Conservation (phyloP, 2,113 vertebrate species). For the Lepidothrix coronata region DNA sequence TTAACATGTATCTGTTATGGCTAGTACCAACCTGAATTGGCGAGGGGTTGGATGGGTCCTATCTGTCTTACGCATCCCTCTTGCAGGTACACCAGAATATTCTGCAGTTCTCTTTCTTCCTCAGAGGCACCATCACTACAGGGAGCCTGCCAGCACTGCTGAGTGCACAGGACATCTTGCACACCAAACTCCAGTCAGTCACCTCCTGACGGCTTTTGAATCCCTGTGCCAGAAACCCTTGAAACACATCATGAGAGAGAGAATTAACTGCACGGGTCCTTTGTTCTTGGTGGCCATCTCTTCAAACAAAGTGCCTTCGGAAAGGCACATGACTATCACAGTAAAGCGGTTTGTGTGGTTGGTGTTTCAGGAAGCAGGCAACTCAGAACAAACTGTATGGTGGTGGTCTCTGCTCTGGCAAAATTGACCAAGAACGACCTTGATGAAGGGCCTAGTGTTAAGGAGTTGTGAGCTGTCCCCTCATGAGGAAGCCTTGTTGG, state of each 20-base stretch:
- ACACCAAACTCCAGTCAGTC: background rate
- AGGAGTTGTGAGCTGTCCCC: background rate
- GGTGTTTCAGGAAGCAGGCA: background rate
- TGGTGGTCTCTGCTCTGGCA: background rate
- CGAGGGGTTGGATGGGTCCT: rapidly evolving
- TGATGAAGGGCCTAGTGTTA: background rate
- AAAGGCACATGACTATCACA: rapidly evolving
- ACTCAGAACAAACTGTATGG: background rate
- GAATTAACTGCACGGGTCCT: background rate
- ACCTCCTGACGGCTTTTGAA: background rate
- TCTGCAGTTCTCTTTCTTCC: background rate
- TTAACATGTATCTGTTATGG: rapidly evolving
- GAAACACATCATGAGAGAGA: background rate
- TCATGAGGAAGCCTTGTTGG: background rate
- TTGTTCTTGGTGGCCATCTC: rapidly evolving
- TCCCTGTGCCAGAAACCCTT: background rate
- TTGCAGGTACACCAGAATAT: background rate
- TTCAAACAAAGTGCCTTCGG: rapidly evolving
- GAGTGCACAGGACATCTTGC: rapidly evolving
- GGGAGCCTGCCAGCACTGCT: background rate
- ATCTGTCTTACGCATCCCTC: rapidly evolving
- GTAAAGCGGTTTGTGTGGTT: background rate
- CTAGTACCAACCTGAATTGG: background rate
- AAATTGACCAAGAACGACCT: background rate
- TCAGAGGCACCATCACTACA: background rate